These are phyloP conservation scores for Ammospiza nelsoni DNA, from an alignment of 2,113 vertebrate genomes.

Conservation along the genomic window DNA sequence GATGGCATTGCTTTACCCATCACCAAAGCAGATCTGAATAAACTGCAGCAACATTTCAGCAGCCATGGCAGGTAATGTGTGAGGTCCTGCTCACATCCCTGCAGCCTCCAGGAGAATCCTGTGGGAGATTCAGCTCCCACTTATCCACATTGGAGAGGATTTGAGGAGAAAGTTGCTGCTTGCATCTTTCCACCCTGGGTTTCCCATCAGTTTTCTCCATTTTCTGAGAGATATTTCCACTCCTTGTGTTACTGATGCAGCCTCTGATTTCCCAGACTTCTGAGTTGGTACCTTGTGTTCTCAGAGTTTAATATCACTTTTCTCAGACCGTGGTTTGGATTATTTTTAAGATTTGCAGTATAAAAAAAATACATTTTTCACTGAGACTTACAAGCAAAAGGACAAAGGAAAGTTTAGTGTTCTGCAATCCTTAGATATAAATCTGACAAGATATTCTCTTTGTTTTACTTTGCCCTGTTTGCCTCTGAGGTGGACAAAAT, in stretches of 20 bases:
- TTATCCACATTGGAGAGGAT: background rate
- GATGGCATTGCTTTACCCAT: background rate
- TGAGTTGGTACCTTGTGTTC: background rate
- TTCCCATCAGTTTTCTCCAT: background rate
- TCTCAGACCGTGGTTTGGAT: background rate
- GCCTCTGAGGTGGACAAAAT: background rate
- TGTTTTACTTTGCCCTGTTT: background rate
- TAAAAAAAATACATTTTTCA: background rate
- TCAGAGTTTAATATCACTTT: background rate
- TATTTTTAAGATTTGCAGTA: background rate
- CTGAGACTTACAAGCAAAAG: background rate
- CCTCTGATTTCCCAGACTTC: background rate
- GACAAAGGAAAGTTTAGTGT: background rate
- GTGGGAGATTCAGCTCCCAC: background rate
- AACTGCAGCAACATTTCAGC: background rate
- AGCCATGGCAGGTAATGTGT: background rate
- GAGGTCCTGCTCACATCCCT: background rate
- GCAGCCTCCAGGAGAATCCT: background rate
- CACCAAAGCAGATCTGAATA: background rate
- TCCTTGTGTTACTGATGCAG: background rate
- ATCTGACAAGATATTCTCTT: background rate
- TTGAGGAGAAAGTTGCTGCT: background rate
- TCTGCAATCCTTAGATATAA: background rate
- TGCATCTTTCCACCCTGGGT: background rate
- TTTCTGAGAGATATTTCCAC: background rate